A percentile compares a stretch with the other conserved stretches of the same genome.
Evolutionary conservation across 2,797 vertebrate species (phyloP).

Genomic region (Brachyalestes nurse): DNA sequence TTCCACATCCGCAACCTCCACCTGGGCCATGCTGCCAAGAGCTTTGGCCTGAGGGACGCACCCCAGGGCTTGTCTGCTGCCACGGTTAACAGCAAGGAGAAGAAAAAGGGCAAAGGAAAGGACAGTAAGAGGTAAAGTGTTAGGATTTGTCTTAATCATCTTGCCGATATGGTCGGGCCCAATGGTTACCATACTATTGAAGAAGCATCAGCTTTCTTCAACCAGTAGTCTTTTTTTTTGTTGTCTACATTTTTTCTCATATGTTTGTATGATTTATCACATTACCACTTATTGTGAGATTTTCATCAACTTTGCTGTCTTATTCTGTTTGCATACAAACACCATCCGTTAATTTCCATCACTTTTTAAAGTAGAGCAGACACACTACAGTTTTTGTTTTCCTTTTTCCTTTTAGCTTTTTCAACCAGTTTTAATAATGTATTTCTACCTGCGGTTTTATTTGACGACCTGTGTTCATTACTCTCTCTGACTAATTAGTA

Average conservation of each 20-base stretch:
- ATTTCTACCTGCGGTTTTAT: background rate
- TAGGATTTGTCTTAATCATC: background rate
- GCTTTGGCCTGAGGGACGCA: conserved; percentile 92
- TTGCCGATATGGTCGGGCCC: background rate
- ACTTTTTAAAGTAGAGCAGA: no score
- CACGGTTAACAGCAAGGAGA: conserved; percentile 41
- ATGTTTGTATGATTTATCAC: background rate
- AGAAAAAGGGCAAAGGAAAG: conserved; percentile 41
- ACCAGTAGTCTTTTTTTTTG: background rate
- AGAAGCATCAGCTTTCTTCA: no score
- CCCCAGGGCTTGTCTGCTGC: conserved; percentile 79
- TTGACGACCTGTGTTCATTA: background rate
- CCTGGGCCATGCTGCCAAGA: conserved; percentile 93
- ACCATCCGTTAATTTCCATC: no score
- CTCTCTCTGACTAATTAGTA: background rate
- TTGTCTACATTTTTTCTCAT: background rate
- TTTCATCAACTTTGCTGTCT: background rate
- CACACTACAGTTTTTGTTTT: no score
- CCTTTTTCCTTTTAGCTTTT: background rate
- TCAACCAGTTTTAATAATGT: background rate
- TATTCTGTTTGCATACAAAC: no score
- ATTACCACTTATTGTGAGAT: background rate
- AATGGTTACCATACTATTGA: background rate
- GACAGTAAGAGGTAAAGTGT: conserved; percentile 57
- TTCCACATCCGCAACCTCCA: conserved; percentile 91